Percentiles rank a stretch among this genome's conserved stretches.
Conservation (phyloP, 2,113 vertebrate genomes). For the Pollachius pollachius region DNA sequence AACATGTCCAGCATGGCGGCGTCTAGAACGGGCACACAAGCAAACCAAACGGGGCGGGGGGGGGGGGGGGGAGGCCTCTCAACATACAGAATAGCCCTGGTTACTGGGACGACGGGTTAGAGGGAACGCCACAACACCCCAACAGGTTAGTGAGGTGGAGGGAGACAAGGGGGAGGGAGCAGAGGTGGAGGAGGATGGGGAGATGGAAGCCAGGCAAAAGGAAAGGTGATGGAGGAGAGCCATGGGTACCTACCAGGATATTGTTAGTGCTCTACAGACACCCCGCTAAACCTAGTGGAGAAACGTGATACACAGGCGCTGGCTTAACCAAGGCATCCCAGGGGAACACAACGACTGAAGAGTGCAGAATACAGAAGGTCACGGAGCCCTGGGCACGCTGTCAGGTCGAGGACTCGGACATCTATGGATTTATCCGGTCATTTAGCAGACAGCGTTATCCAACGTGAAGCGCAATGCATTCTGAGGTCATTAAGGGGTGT, state of each 20-base stretch:
- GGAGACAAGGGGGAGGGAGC: constrained; percentile 38
- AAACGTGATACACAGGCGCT: constrained; percentile 76
- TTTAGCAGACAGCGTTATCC: neutral
- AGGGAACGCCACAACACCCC: neutral
- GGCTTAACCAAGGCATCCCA: constrained; percentile 66
- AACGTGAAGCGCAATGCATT: constrained; percentile 14
- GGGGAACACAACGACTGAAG: constrained; percentile 48
- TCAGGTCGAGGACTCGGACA: too few species aligned
- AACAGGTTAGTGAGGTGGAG: constrained; percentile 38
- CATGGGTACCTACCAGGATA: constrained; percentile 79
- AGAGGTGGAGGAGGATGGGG: constrained; percentile 16
- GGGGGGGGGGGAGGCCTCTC: constrained; percentile 27
- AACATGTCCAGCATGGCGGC: neutral
- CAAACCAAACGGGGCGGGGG: neutral
- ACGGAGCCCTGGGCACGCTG: constrained; percentile 10
- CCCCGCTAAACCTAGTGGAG: constrained; percentile 83
- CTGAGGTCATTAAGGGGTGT: too few species aligned
- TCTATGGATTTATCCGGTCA: too few species aligned
- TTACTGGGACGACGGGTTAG: neutral
- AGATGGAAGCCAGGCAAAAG: constrained; percentile 9
- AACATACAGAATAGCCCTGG: constrained; percentile 64
- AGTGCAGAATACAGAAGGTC: constrained; percentile 43
- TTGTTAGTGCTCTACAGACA: constrained; percentile 82
- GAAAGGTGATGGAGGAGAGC: constrained; percentile 10
- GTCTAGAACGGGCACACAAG: neutral